A percentile compares a stretch with the other conserved stretches of the same genome.
Conservation (phyloP, 2,888 invertebrate species). For the Copidosoma aretas region DNA sequence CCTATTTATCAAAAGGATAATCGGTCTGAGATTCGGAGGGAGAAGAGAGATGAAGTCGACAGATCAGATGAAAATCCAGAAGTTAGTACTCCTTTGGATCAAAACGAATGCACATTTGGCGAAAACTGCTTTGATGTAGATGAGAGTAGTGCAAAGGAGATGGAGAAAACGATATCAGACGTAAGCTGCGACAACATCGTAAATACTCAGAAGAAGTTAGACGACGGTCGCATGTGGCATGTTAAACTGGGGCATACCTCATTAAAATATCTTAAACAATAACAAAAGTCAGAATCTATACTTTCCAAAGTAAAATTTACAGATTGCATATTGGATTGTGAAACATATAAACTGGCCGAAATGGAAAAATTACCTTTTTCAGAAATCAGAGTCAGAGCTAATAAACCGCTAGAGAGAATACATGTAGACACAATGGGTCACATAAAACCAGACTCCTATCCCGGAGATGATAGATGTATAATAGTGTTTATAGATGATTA, state of each 20-base stretch:
- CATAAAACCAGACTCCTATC: not conserved
- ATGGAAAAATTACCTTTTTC: slow-evolving; percentile 5
- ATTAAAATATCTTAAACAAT: no score
- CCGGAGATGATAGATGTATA: not conserved
- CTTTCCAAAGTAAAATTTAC: no score
- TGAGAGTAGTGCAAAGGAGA: not conserved
- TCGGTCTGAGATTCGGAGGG: not conserved
- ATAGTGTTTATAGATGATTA: slow-evolving; percentile 7
- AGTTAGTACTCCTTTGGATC: not conserved
- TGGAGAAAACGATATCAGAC: not conserved
- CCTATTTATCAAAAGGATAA: not conserved
- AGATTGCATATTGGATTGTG: no score
- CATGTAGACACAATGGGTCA: slow-evolving; percentile 6
- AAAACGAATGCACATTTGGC: not conserved
- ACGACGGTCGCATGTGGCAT: no score
- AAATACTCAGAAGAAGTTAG: no score
- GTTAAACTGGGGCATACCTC: no score
- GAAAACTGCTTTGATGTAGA: not conserved
- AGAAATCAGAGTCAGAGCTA: slow-evolving; percentile 5
- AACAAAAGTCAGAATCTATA: no score
- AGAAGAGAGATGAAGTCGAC: not conserved
- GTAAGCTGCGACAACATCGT: not conserved
- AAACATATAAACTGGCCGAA: not conserved
- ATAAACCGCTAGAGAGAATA: not conserved
- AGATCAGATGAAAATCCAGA: not conserved